These are phyloP conservation scores for Lycodopsis pacificus DNA, from an alignment of 2,797 vertebrate genomes.

Conservation along the genomic window DNA sequence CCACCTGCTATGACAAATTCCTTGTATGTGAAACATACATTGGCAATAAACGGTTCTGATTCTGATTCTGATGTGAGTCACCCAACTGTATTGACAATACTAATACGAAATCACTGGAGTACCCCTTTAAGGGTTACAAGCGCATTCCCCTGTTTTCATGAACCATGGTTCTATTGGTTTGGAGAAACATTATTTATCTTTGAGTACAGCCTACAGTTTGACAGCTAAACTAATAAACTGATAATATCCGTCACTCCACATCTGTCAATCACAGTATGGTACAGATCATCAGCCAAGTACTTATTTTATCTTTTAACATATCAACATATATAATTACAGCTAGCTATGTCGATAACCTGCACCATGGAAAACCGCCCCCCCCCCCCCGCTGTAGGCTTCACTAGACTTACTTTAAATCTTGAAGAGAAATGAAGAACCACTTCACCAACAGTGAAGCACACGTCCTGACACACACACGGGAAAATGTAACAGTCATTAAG, in stretches of 20 bases:
- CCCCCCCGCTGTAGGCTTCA: neutral
- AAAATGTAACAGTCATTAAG: constrained; percentile 26
- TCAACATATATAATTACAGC: neutral
- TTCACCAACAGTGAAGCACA: constrained; percentile 12
- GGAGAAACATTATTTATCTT: neutral
- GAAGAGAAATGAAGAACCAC: constrained; percentile 18
- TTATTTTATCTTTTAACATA: neutral
- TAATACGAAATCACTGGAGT: neutral
- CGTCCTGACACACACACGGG: neutral
- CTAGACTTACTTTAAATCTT: neutral
- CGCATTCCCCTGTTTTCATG: neutral
- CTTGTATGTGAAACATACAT: too few relatives aligned
- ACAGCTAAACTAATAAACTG: neutral
- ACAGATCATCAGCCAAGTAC: neutral
- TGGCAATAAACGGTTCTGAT: too few relatives aligned
- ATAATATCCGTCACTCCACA: neutral
- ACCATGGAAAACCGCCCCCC: neutral
- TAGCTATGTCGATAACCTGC: constrained; percentile 19
- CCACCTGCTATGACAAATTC: too few relatives aligned
- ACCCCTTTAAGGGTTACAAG: neutral
- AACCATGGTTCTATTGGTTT: neutral
- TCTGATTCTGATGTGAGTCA: neutral
- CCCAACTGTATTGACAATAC: neutral
- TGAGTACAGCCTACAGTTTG: neutral
- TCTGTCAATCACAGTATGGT: neutral